Conservation (phyloP, 2,113 vertebrate genomes). For the Nymphicus hollandicus region DNA sequence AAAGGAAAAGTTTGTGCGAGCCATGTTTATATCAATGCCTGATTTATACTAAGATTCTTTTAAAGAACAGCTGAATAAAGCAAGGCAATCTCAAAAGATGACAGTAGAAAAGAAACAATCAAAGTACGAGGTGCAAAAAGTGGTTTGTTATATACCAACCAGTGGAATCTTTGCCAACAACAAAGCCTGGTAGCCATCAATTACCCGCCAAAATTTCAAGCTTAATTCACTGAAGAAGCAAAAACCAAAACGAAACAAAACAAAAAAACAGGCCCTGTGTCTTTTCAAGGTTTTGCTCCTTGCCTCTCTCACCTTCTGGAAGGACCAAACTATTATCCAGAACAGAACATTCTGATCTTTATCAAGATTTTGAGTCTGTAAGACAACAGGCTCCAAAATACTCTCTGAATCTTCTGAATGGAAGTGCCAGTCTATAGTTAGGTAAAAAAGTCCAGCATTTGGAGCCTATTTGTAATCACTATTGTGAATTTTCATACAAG, state of each 20-base stretch:
- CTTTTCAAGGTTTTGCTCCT: background rate
- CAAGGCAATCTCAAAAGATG: background rate
- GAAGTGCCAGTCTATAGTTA: background rate
- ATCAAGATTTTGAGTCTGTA: background rate
- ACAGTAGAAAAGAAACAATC: background rate
- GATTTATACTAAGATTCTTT: background rate
- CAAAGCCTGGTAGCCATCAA: background rate
- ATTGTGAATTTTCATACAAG: background rate
- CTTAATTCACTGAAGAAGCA: background rate
- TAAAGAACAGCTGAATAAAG: background rate
- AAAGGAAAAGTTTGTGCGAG: background rate
- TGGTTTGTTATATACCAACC: background rate
- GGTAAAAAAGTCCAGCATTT: background rate
- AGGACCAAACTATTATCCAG: background rate
- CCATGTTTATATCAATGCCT: background rate
- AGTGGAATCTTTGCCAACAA: background rate
- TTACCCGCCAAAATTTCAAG: background rate
- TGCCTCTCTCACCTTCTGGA: background rate
- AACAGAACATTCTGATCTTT: background rate
- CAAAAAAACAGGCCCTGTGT: background rate
- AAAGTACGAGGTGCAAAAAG: background rate
- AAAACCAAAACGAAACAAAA: background rate
- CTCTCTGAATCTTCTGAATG: background rate
- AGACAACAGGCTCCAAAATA: background rate
- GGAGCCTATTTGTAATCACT: background rate